Evolutionary conservation across 2,797 vertebrate genomes (phyloP), one percentile per base, ranked within the genome.

Genomic region (Protonibea diacanthus): DNA sequence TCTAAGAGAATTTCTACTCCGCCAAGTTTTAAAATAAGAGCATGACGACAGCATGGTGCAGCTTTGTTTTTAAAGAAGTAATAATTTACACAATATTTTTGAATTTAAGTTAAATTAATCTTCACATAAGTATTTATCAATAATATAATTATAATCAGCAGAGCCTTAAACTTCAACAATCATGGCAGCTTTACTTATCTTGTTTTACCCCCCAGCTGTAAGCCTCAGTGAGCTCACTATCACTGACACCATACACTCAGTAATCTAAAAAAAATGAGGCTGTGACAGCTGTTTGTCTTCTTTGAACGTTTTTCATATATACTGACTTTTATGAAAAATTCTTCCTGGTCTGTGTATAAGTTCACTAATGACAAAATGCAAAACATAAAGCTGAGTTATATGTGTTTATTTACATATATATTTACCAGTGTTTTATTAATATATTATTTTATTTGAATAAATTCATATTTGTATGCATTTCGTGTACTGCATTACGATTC

Each of bases 361-460:
- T 81, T 74, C 73, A 91, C 78, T 83, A 83, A 87, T 76, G 49
- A 81, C 85, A 88, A 88, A 92, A 93, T 90, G 13, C 45, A 58
- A 87, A 89, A 88, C 20, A 62, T 78, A 76, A 68, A 88, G 76
- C 49, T 58, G 70, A 89, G n/a, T 87, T 89, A 88, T 89, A 84
- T 92, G 87, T 71, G 81, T 90, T 52, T 92, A 91, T 92, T 89
- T 84, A 83, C 85, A 93, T 21, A 52, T 90, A 76, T 71, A 92
- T 92, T 87, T 83, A 78, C 83, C 92, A 87, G 80, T 94, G 92
- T 94, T 94, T 92, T 81, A 95, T 95, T 88, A 92, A 88, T 86
- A 93, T 87, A 89, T 76, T 86, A 88, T 89, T 93, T 92, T 92
- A 91, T 94, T 95, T 94, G 88, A 96, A 95, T 95, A 94, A 95